These are phyloP conservation scores for Ciconia maguari DNA, from an alignment of 2,113 vertebrate genomes.

Conservation along the genomic window DNA sequence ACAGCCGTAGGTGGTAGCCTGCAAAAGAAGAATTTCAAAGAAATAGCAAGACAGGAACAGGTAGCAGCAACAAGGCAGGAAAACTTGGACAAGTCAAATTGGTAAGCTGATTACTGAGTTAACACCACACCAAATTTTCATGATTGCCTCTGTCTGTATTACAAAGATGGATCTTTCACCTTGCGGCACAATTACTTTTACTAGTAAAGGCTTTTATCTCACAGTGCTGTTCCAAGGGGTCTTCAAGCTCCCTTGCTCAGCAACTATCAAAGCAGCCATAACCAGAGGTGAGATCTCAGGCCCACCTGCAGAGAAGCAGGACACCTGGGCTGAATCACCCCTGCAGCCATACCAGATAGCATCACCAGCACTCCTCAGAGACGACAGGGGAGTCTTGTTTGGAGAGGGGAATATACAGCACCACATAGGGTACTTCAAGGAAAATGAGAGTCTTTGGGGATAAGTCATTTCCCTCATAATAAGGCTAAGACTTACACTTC, in stretches of 20 bases:
- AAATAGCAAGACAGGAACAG: background rate
- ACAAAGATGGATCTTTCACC: background rate
- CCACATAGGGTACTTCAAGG: background rate
- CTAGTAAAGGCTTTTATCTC: background rate
- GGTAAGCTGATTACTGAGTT: background rate
- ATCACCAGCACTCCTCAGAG: background rate
- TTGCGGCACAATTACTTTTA: background rate
- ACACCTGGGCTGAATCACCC: background rate
- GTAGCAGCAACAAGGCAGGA: background rate
- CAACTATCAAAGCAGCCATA: background rate
- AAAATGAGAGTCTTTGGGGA: background rate
- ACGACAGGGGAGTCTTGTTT: background rate
- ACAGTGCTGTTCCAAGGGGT: background rate
- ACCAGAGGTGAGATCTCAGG: background rate
- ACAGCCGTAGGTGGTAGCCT: constrained; percentile 29
- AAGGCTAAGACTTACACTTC: background rate
- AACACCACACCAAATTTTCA: background rate
- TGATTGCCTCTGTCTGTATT: background rate
- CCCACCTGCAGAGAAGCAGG: background rate
- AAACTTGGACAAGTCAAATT: background rate
- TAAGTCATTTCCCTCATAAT: background rate
- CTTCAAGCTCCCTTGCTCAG: background rate
- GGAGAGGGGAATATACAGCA: background rate
- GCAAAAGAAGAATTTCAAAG: background rate
- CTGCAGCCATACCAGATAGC: background rate